phyloP scores from a whole-genome alignment of 2,113 vertebrate species.

The Casuarius casuarius region DNA sequence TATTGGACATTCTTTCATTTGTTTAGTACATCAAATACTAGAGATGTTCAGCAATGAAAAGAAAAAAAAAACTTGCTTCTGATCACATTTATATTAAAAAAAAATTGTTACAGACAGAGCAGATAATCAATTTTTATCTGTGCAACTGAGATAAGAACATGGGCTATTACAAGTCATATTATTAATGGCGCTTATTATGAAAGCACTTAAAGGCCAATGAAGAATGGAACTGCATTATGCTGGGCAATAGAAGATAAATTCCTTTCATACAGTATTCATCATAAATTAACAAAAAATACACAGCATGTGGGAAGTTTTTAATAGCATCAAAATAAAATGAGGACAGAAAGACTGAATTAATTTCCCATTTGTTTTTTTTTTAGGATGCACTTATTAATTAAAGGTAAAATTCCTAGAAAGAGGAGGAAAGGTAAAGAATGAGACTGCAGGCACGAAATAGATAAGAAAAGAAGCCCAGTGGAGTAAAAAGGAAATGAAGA shows the following conservation, averaged over 20 bases:
- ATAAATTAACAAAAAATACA: background rate
- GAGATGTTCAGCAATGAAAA: background rate
- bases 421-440: background rate
- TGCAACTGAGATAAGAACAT: background rate
- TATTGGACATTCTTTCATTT: background rate
- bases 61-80: background rate
- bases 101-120: background rate
- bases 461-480: background rate
- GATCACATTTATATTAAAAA: background rate
- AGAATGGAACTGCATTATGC: background rate
- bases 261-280: background rate
- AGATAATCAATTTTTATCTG: background rate
- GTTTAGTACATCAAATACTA: background rate
- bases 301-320: accelerated
- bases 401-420: background rate
- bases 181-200: background rate
- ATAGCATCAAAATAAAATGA: background rate
- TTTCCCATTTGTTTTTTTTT: background rate
- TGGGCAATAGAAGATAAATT: background rate
- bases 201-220: background rate
- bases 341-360: background rate
- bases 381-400: background rate
- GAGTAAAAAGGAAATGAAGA: background rate
- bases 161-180: background rate
- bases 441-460: background rate